Base-by-base conservation (phyloP, 2,888 invertebrate genomes). In the Morpho deidamia region DNA sequence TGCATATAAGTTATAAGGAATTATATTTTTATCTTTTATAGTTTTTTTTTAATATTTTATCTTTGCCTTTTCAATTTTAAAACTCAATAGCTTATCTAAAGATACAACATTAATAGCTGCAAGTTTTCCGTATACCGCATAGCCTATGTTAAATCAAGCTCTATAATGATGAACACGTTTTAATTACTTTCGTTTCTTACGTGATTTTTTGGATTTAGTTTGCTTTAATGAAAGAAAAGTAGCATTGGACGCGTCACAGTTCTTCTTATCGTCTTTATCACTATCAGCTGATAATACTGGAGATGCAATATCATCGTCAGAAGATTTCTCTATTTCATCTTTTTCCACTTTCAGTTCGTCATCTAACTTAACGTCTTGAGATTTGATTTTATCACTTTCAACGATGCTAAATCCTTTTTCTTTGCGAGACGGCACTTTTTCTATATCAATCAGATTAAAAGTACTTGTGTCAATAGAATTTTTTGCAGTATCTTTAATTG, bases 151-250 rank as follows among this genome's bases (percentile, higher is more conserved):
- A 67, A 23, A 71, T 55, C 56, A 53, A 71, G 64, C 67, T 70
- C 70, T 69, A 66, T 63, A 55, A 60, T 53, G 64, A 59, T 78
- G 77, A 81, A 81, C 78, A 80, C 79, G 69, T 38, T 50, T 63
- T 65, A 67, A 71, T 88, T 92, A 92, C 81, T 92, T 92, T 72
- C 91, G 91, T 83, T 92, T 92, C 71, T 91, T 92, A 71, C 92
- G 92, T 49, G 91, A 83, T 71, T 92, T 92, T 71, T 91, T 91
- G 69, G 90, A 83, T 61, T 88, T 87, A 39, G 85, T 82, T 77
- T 82, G 83, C 72, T 89, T 89, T 64, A 76, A 68, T 46, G 74
- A 77, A 66, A 83, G 77, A 68, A 80, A 70, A 49, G 76, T 70
- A 58, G 77, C 61, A 61, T 74, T 81, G 56, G 81, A 78, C 64